Conservation (phyloP, 2,888 invertebrate genomes). For the Melanostoma scalare region DNA sequence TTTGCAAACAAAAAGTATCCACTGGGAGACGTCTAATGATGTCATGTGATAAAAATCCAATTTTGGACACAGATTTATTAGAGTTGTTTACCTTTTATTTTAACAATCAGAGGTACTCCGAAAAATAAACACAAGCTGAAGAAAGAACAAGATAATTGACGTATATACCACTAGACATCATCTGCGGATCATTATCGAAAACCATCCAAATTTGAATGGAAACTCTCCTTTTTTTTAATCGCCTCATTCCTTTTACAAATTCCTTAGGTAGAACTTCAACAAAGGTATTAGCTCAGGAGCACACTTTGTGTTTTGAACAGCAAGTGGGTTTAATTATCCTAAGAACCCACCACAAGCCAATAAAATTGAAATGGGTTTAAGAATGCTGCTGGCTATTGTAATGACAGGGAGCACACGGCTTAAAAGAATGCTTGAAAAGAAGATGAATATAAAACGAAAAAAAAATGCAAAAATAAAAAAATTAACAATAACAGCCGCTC, state of each 20-base stretch:
- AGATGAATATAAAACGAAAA: conserved; percentile 15
- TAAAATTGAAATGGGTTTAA: conserved; percentile 38
- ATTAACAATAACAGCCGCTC: not conserved
- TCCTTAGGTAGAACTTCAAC: conserved; percentile 27
- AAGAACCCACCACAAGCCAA: conserved; percentile 36
- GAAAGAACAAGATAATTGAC: conserved; percentile 52
- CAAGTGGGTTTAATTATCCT: conserved; percentile 56
- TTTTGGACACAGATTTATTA: conserved; percentile 58
- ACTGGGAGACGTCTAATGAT: conserved; percentile 47
- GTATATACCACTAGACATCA: conserved; percentile 46
- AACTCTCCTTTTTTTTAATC: conserved; percentile 17
- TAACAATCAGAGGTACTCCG: conserved; percentile 37
- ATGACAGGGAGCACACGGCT: conserved; percentile 36
- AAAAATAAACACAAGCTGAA: conserved; percentile 29
- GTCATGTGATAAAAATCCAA: conserved; percentile 67
- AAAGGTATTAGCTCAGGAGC: conserved; percentile 24
- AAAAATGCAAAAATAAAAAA: conserved; percentile 10
- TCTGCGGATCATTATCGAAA: conserved; percentile 55
- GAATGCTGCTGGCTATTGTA: conserved; percentile 22
- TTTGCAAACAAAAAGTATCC: conserved; percentile 17
- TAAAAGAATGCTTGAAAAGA: conserved; percentile 1
- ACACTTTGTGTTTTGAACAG: conserved; percentile 33
- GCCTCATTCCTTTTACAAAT: not conserved
- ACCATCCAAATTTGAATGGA: conserved; percentile 62
- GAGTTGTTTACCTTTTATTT: conserved; percentile 25